phyloP scores from a whole-genome alignment of 2,888 invertebrate genomes.

The Rhorus exstirpatorius region DNA sequence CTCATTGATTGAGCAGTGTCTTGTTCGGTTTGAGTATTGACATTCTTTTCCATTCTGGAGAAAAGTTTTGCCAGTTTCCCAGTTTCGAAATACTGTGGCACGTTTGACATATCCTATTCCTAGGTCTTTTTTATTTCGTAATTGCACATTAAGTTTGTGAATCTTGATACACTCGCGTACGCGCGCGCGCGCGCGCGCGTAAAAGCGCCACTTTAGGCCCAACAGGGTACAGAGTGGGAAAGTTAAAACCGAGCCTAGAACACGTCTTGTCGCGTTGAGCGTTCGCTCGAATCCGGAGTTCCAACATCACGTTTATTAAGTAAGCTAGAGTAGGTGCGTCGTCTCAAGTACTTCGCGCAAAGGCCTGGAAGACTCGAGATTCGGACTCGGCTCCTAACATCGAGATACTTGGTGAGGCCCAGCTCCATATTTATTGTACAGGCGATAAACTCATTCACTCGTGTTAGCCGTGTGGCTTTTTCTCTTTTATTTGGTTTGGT shows the following conservation, averaged over 20 bases:
- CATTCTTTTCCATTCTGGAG: conserved; percentile 1
- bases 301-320: too few species aligned
- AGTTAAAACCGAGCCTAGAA: not conserved
- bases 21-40: not conserved
- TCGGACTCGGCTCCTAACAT: too few species aligned
- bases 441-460: too few species aligned
- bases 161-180: not conserved
- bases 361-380: too few species aligned
- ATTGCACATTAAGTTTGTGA: not conserved
- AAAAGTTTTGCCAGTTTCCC: not conserved
- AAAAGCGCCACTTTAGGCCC: conserved; percentile 14
- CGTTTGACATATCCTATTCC: not conserved
- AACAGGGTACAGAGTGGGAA: not conserved
- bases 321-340: too few species aligned
- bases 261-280: conserved; percentile 8
- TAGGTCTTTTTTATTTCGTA: not conserved
- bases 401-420: too few species aligned
- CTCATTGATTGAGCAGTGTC: not conserved
- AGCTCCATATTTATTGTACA: too few species aligned
- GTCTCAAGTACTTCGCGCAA: too few species aligned
- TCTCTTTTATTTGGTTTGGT: too few species aligned
- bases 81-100: not conserved
- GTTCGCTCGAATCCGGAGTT: not conserved
- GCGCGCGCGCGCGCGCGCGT: conserved; percentile 9
- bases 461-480: too few species aligned